Evolutionary conservation across 2,113 vertebrate species (phyloP).

Genomic region (Dryoscopus gambensis): DNA sequence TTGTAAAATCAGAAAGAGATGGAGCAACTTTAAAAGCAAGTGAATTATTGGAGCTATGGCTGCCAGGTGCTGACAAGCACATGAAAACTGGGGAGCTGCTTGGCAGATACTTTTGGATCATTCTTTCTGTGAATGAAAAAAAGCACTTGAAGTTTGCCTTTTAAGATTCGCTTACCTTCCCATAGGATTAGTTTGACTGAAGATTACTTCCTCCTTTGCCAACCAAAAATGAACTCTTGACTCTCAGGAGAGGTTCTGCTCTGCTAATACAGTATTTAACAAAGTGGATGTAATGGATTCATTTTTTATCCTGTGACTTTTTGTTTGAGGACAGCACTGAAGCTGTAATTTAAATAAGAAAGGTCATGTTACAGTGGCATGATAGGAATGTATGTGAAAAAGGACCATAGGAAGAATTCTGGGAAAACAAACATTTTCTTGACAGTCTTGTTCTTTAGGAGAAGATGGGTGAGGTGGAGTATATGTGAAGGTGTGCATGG

Average conservation of each 20-base stretch:
- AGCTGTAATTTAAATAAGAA: not conserved
- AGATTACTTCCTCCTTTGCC: not conserved
- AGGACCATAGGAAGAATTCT: not conserved
- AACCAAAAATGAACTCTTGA: not conserved
- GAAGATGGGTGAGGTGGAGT: not conserved
- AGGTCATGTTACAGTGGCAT: not conserved
- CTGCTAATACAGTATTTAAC: not conserved
- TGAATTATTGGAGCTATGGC: not conserved
- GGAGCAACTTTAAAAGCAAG: not conserved
- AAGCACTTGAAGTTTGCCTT: not conserved
- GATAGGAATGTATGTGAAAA: not conserved
- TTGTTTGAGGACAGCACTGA: not conserved
- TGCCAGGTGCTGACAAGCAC: not conserved
- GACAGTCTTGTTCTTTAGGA: not conserved
- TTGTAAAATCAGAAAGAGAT: not conserved
- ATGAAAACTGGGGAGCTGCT: not conserved
- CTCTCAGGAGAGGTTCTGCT: not conserved
- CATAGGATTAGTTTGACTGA: not conserved
- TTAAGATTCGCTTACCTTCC: not conserved
- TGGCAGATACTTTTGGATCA: not conserved
- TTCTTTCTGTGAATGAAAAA: not conserved
- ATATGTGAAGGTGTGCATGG: accelerated
- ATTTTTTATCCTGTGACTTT: not conserved
- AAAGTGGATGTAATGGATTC: not conserved
- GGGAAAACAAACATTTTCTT: not conserved